phyloP scores from a whole-genome alignment of 2,888 invertebrate genomes.

The Cephus pulcher region DNA sequence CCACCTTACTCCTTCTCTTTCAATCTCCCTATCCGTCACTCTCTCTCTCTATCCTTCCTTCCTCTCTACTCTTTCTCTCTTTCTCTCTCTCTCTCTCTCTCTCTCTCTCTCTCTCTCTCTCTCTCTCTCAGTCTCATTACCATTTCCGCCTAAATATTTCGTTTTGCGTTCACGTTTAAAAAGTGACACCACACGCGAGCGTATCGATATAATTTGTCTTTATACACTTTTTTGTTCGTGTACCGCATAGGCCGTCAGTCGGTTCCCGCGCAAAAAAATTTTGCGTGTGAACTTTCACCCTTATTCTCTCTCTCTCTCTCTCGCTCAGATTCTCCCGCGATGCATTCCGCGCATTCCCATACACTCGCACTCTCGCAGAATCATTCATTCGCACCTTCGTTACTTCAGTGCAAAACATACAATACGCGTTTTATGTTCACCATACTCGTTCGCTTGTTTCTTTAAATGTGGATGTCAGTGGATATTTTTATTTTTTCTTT shows the following conservation, averaged over 20 bases:
- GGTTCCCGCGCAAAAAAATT: slow-evolving; percentile 59
- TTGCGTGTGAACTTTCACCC: slow-evolving; percentile 50
- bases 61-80: not conserved
- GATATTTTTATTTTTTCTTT: not conserved
- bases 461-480: not conserved
- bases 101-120: not conserved
- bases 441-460: not conserved
- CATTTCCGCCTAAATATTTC: not conserved
- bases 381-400: slow-evolving; percentile 41
- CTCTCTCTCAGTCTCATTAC: not conserved
- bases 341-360: slow-evolving; percentile 14
- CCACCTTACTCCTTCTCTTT: slow-evolving; percentile 27
- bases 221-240: slow-evolving; percentile 32
- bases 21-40: not conserved
- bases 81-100: not conserved
- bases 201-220: slow-evolving; percentile 10
- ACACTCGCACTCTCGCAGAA: slow-evolving; percentile 18
- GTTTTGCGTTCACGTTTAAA: slow-evolving; percentile 8
- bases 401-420: not conserved
- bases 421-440: not conserved
- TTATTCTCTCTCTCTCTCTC: slow-evolving; percentile 12
- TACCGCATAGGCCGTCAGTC: slow-evolving; percentile 49
- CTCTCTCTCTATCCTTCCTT: not conserved
- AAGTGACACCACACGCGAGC: slow-evolving; percentile 16
- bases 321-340: slow-evolving; percentile 22